Evolutionary conservation across 2,113 vertebrate genomes (phyloP), one percentile per base, ranked within the genome.

Genomic region (Prunella himalayana): DNA sequence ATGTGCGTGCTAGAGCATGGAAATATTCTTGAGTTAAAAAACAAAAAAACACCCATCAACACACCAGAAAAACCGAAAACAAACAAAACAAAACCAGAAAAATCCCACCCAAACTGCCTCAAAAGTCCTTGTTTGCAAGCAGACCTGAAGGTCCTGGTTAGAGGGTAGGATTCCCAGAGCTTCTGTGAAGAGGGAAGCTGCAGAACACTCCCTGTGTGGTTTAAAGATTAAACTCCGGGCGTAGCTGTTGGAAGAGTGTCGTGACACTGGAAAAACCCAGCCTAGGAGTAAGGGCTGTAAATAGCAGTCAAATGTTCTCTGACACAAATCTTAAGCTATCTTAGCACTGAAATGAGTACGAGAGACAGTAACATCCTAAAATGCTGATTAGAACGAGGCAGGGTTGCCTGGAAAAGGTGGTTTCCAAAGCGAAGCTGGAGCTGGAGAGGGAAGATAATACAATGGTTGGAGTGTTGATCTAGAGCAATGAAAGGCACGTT

Each of bases 41-140:
- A 1, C 7, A 13, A 41, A 50, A 31, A 20, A 2, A 0, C 0
- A 0, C 10, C 14, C 23, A 11, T 61, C 13, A 30, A 18, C 54
- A n/a, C 42, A 27, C 28, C 12, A 44, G 31, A 8, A 28, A 65
- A 53, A 16, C 13, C 13, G 69, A 7, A 41, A 51, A 5, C 28
- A 83, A 59, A 6, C 33, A 39, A 63, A 50, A 13, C 25, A 28
- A 20, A 11, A 18, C 4, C 4, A 27, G 50, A 71, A 25, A 20
- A 30, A 5, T 5, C 3, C 20, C 18, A 33, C 19, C 2, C 25
- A 22, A 37, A 25, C 27, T 60, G 12, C 53, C n/a, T 54, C 24
- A 22, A 5, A 73, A 45, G 6, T 51, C 53, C 50, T 41, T 39
- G 20, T 87, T 66, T 73, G n/a, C 50, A 50, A 61, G 35, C 35